Conservation (phyloP, 2,888 invertebrate genomes). For the Linnaemya vulpina region DNA sequence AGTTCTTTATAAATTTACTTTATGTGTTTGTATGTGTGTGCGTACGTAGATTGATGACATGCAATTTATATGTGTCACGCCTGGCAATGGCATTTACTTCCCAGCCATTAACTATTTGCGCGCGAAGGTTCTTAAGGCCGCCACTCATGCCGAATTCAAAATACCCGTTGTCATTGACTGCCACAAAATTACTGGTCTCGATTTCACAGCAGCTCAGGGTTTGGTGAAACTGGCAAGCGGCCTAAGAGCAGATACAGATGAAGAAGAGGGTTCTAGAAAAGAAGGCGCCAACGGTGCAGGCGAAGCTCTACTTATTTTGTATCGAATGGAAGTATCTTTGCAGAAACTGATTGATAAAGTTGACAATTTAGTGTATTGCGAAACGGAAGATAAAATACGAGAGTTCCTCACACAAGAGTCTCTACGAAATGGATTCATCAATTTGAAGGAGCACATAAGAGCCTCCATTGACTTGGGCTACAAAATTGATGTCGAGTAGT, state of each 20-base stretch:
- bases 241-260: constrained; percentile 76
- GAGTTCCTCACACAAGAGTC: constrained; percentile 82
- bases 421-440: constrained; percentile 81
- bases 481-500: constrained; percentile 80
- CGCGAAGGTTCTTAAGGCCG: constrained; percentile 85
- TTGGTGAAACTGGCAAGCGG: constrained; percentile 81
- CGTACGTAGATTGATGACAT: constrained; percentile 83
- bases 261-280: neutral
- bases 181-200: constrained; percentile 86
- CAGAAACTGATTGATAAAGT: constrained; percentile 80
- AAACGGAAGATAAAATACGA: constrained; percentile 78
- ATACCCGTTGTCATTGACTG: constrained; percentile 87
- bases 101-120: constrained; percentile 88
- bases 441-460: constrained; percentile 81
- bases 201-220: constrained; percentile 87
- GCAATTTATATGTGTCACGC: constrained; percentile 86
- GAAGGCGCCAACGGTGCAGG: constrained; percentile 58
- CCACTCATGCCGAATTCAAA: constrained; percentile 82
- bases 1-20: neutral
- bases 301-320: constrained; percentile 78
- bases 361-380: constrained; percentile 81
- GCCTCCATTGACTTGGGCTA: constrained; percentile 83
- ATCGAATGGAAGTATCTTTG: constrained; percentile 77
- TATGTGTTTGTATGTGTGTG: too few relatives aligned
- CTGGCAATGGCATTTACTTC: constrained; percentile 88